Base-by-base conservation (phyloP, 2,113 vertebrate genomes). In the human (Homo sapiens) region DNA sequence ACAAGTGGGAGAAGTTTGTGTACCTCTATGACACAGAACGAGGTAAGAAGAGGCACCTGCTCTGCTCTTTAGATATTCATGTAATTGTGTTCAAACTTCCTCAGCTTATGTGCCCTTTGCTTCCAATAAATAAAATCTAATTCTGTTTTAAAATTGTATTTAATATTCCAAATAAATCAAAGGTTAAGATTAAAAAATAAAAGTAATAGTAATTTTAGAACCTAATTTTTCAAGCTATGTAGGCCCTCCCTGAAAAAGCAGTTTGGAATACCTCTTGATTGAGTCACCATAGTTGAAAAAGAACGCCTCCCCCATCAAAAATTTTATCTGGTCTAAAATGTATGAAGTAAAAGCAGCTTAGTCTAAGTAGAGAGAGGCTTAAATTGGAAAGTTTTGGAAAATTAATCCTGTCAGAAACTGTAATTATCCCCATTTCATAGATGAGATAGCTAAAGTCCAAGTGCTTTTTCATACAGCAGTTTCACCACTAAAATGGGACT, bases 21-120 rank as follows among this genome's bases (percentile, higher is more conserved):
- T 99, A 99, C 97, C 99, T 99, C 45, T 99, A 99, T 10, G 99
- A 99, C 98, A 99, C 99, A 16, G 99, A 99, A 94, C 99, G 99
- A 99, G 99, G 99, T 99, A 98, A 99, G 99, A 92, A 91, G 1
- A 70, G 30, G 32, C n/a, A 10, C 72, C 8, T 88, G n/a, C 9
- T 91, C n/a, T 93, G n/a, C 79, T 94, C 43, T 97, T 66, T 92
- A 38, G 57, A 48, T 80, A 97, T 50, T 97, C 52, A n/a, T 80
- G 3, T 92, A 91, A 94, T 83, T 40, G n/a, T 92, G 35, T 90
- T 93, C 38, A 84, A n/a, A 22, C 12, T 83, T 68, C 27, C 8
- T 76, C 89, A 93, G 83, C 2, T 66, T 52, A n/a, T 45, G 23
- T 72, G 61, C 7, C 13, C 10, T 83, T 96, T 87, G 89, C 66